Percentiles rank a stretch among this genome's conserved stretches.
Evolutionary conservation across 2,888 invertebrate genomes (phyloP).

Genomic region (Mythimna loreyi): DNA sequence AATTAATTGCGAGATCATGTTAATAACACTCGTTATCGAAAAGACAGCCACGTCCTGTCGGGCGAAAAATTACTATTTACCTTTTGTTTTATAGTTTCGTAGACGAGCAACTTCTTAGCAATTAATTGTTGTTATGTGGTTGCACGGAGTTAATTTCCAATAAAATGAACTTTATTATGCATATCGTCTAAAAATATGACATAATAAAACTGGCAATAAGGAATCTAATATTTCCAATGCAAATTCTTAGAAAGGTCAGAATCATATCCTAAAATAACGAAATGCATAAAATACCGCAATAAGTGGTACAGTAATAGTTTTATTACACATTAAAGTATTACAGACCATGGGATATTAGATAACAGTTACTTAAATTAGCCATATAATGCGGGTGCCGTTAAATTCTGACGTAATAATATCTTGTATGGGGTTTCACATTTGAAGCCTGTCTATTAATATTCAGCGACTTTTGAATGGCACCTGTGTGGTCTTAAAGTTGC

Average conservation of each 20-base stretch:
- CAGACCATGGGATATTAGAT: slow-evolving; percentile 26
- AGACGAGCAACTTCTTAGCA: slow-evolving; percentile 43
- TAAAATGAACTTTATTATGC: too few relatives aligned
- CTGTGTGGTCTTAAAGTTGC: slow-evolving; percentile 22
- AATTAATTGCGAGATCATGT: slow-evolving; percentile 76
- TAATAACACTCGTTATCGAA: slow-evolving; percentile 72
- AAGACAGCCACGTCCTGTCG: slow-evolving; percentile 71
- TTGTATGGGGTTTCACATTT: slow-evolving; percentile 30
- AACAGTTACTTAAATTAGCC: slow-evolving; percentile 44
- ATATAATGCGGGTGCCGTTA: slow-evolving; percentile 34
- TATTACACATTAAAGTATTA: slow-evolving; percentile 32
- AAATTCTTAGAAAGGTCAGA: slow-evolving; percentile 16
- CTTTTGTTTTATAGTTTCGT: slow-evolving; percentile 34
- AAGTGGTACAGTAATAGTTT: slow-evolving; percentile 29
- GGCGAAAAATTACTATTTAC: slow-evolving; percentile 62
- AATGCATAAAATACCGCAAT: slow-evolving; percentile 24
- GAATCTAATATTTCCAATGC: slow-evolving; percentile 15
- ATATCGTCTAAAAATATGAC: background rate
- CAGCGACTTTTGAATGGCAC: slow-evolving; percentile 46
- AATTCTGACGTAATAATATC: slow-evolving; percentile 31
- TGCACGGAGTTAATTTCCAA: background rate
- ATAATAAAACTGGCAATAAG: background rate
- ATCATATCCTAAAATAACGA: slow-evolving; percentile 23
- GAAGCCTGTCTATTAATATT: slow-evolving; percentile 46
- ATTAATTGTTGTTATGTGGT: slow-evolving; percentile 16